Percentiles rank a stretch among this genome's conserved stretches.
Evolutionary conservation across 2,888 invertebrate genomes (phyloP).

Genomic region (Sinhomidia bicolor): DNA sequence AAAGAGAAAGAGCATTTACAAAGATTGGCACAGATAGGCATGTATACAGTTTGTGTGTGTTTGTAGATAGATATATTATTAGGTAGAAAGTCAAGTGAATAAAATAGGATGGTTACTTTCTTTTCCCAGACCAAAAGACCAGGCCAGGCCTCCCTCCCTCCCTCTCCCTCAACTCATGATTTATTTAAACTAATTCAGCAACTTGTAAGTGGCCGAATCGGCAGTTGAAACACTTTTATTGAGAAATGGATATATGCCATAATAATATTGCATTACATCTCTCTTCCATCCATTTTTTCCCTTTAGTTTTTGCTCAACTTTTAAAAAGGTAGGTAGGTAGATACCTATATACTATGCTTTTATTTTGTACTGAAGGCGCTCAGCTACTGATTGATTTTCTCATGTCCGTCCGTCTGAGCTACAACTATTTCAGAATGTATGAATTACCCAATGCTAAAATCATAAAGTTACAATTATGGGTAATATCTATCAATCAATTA

Average conservation of each 20-base stretch:
- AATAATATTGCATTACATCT: slow-evolving; percentile 26
- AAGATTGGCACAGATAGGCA: neutral
- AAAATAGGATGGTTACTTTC: slow-evolving; percentile 21
- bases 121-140: neutral
- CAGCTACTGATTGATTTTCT: too few species aligned
- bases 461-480: too few species aligned
- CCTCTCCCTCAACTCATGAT: slow-evolving; percentile 57
- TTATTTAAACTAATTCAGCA: slow-evolving; percentile 72
- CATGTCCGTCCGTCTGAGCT: too few species aligned
- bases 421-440: too few species aligned
- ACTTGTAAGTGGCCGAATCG: slow-evolving; percentile 67
- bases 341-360: too few species aligned
- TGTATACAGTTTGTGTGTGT: neutral
- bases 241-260: slow-evolving; percentile 58
- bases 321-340: too few species aligned
- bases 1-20: neutral
- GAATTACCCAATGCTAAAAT: too few species aligned
- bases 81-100: slow-evolving; percentile 12
- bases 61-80: neutral
- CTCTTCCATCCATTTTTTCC: neutral
- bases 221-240: slow-evolving; percentile 64
- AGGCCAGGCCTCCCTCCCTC: neutral
- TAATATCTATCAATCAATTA: too few species aligned
- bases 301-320: too few species aligned
- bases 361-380: too few species aligned